phyloP scores from a whole-genome alignment of 2,888 invertebrate species.

The Sylvicola fuscatus region DNA sequence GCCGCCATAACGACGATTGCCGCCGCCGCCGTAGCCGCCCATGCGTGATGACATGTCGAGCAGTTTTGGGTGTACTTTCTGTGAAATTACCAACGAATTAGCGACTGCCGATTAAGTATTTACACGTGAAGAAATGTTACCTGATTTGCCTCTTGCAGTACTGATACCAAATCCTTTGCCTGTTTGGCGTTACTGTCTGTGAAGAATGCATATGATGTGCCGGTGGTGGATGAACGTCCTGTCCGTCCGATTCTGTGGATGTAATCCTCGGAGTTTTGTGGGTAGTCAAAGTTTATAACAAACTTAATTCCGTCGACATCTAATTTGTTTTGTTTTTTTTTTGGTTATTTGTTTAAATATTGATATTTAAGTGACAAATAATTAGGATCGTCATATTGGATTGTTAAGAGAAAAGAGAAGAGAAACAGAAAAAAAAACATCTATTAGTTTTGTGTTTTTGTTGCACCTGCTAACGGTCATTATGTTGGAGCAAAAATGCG shows the following conservation, averaged over 20 bases:
- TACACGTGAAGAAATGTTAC: conserved; percentile 19
- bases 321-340: no score
- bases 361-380: no score
- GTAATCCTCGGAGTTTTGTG: conserved; percentile 87
- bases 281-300: conserved; percentile 93
- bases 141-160: conserved; percentile 79
- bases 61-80: conserved; percentile 70
- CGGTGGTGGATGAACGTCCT: conserved; percentile 67
- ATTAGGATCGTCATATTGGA: no score
- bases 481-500: no score
- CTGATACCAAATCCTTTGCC: conserved; percentile 73
- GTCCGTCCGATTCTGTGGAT: conserved; percentile 91
- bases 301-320: conserved; percentile 93
- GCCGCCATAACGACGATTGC: conserved; percentile 27
- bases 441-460: no score
- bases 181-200: conserved; percentile 73
- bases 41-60: conserved; percentile 51
- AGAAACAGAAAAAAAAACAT: no score
- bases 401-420: no score
- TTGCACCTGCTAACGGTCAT: no score
- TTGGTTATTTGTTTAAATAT: no score
- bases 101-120: conserved; percentile 1
- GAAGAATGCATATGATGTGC: conserved; percentile 90
- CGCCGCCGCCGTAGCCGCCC: conserved; percentile 37
- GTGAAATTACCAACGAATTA: conserved; percentile 28